Conservation (phyloP, 1,140 invertebrate genomes). For the Lamellibrachia luymesi region DNA sequence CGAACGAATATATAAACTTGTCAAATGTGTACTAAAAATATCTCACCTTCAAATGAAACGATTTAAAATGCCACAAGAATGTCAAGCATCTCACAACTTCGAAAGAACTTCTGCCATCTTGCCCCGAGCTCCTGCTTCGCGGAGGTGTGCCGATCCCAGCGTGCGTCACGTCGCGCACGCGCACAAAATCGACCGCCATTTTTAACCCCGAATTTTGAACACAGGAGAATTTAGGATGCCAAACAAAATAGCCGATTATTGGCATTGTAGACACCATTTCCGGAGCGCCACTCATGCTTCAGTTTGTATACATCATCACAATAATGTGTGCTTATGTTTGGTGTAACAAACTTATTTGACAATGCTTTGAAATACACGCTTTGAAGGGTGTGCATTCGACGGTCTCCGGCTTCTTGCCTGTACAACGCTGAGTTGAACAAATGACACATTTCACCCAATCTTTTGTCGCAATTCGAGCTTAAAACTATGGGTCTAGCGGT, state of each 20-base stretch:
- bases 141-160: background rate
- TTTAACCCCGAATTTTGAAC: conserved; percentile 30
- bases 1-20: background rate
- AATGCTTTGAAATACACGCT: conserved; percentile 5
- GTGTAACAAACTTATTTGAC: background rate
- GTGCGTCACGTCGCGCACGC: conserved; percentile 27
- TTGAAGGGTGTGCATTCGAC: background rate
- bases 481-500: background rate
- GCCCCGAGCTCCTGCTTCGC: conserved; percentile 1
- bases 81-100: conserved; percentile 15
- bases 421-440: background rate
- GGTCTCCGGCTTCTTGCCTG: background rate
- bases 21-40: background rate
- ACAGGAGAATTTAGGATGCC: conserved; percentile 14
- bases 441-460: background rate
- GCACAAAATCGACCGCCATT: conserved; percentile 43
- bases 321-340: background rate
- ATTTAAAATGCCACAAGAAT: conserved; percentile 11
- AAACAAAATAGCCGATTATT: background rate
- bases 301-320: background rate
- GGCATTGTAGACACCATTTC: background rate
- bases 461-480: background rate
- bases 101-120: conserved; percentile 15
- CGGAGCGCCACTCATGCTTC: background rate
- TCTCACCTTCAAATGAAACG: conserved; percentile 10